Evolutionary conservation across 2,888 invertebrate genomes (phyloP).

Genomic region (Glyphotaelius pellucidus): DNA sequence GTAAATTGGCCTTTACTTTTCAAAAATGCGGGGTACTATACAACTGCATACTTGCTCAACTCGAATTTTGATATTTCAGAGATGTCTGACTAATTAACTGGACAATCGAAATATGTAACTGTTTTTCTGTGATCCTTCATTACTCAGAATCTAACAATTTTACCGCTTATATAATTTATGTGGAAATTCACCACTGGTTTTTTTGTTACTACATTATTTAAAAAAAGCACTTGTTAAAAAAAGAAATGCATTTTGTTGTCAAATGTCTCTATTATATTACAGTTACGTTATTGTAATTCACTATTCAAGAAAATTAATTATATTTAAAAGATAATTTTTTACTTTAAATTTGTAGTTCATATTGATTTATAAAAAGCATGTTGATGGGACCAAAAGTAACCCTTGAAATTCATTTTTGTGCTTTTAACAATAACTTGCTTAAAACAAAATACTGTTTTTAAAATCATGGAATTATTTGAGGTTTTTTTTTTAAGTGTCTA

Average conservation of each 20-base stretch:
- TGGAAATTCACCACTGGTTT: background rate
- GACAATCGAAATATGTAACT: no score
- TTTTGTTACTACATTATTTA: background rate
- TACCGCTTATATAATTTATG: background rate
- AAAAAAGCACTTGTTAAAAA: background rate
- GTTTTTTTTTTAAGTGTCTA: background rate
- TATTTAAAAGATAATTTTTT: background rate
- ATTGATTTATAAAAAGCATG: conserved; percentile 17
- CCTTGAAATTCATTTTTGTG: conserved; percentile 3
- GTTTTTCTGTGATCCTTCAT: no score
- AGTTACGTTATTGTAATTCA: background rate
- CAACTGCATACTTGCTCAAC: no score
- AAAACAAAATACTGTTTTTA: background rate
- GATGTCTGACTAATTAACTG: no score
- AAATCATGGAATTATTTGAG: background rate
- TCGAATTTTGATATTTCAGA: no score
- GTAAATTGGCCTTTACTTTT: no score
- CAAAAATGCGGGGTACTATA: no score
- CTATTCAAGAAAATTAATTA: background rate
- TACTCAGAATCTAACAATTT: background rate
- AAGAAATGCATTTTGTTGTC: background rate
- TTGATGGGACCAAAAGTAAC: conserved; percentile 21
- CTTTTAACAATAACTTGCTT: background rate
- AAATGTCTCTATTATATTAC: background rate
- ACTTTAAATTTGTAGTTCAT: background rate